phyloP scores from a whole-genome alignment of 2,113 vertebrate genomes.

The Fulica atra region DNA sequence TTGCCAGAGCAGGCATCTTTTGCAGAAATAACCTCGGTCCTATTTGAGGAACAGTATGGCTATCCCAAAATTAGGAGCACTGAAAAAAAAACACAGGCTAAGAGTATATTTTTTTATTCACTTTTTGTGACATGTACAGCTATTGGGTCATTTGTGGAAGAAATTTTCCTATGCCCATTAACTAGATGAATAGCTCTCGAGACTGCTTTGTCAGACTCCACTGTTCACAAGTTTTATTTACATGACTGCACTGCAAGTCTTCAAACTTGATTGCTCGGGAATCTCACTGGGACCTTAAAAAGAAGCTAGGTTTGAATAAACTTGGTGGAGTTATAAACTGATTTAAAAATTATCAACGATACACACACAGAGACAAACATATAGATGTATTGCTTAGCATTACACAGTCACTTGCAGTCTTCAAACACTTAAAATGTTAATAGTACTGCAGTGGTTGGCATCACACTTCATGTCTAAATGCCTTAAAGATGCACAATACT shows the following conservation, averaged over 20 bases:
- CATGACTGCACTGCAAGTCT: neutral
- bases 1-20: neutral
- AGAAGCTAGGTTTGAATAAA: neutral
- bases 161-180: neutral
- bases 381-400: neutral
- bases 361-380: neutral
- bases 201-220: neutral
- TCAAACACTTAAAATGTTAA: conserved; percentile 17
- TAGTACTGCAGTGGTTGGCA: neutral
- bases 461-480: conserved; percentile 15
- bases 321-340: neutral
- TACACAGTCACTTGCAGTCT: neutral
- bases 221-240: conserved; percentile 5
- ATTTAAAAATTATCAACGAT: neutral
- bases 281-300: conserved; percentile 4
- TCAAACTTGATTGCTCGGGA: neutral
- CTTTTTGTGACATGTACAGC: neutral
- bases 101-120: neutral
- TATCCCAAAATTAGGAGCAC: neutral
- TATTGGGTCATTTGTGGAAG: neutral
- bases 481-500: conserved; percentile 35
- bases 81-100: neutral
- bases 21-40: neutral
- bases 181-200: neutral
- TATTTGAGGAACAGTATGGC: neutral